Evolutionary conservation across 2,888 invertebrate species (phyloP).

Genomic region (Sipha maydis): DNA sequence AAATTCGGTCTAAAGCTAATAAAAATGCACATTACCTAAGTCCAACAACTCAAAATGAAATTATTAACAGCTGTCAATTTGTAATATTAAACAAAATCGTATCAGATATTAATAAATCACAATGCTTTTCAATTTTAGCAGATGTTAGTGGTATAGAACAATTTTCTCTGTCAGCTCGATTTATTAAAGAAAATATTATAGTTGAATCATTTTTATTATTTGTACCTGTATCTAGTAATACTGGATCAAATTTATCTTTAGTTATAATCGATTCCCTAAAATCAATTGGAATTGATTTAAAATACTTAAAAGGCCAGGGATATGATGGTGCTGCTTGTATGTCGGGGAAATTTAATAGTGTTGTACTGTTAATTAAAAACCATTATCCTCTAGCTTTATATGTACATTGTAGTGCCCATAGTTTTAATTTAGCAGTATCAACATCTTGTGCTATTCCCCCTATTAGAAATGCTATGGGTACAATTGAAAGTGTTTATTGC

Average conservation of each 20-base stretch:
- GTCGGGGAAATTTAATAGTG: constrained; percentile 60
- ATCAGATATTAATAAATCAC: too few relatives aligned
- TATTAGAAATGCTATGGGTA: constrained; percentile 41
- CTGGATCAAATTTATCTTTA: constrained; percentile 20
- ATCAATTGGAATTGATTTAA: constrained; percentile 24
- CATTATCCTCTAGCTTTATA: constrained; percentile 39
- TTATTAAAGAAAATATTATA: constrained; percentile 64
- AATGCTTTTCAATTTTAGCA: too few relatives aligned
- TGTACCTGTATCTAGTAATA: constrained; percentile 7
- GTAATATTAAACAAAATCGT: constrained; percentile 63
- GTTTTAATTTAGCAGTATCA: constrained; percentile 47
- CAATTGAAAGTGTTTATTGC: constrained; percentile 28
- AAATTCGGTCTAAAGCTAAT: constrained; percentile 26
- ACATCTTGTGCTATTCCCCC: neutral
- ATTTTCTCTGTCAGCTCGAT: neutral
- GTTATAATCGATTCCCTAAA: constrained; percentile 17
- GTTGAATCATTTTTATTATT: constrained; percentile 60
- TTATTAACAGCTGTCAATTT: constrained; percentile 64
- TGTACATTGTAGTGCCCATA: constrained; percentile 43
- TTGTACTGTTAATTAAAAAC: constrained; percentile 29
- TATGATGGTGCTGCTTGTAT: constrained; percentile 63
- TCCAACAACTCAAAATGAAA: constrained; percentile 65
- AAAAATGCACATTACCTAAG: constrained; percentile 65
- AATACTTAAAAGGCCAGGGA: constrained; percentile 59
- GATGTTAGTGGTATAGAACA: too few relatives aligned